These are phyloP conservation scores for Numida meleagris DNA, from an alignment of 2,113 vertebrate genomes.

Conservation along the genomic window DNA sequence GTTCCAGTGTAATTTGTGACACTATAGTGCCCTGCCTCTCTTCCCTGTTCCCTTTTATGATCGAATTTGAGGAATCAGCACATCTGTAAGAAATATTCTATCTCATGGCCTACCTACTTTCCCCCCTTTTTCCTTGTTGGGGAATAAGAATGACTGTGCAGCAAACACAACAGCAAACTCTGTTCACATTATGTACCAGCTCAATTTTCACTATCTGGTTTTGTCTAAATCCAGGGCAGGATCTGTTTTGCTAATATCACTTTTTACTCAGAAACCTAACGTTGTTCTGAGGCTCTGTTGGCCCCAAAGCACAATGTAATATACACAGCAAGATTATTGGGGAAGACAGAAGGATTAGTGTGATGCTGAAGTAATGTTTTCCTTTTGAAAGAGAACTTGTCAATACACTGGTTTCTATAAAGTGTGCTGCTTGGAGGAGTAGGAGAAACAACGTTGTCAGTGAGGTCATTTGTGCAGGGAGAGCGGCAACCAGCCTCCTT, in stretches of 20 bases:
- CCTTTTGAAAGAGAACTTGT: constrained; percentile 11
- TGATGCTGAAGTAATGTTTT: neutral
- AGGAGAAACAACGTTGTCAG: accelerated
- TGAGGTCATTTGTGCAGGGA: neutral
- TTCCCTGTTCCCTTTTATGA: neutral
- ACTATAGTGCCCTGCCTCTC: neutral
- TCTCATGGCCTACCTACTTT: neutral
- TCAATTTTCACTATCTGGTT: neutral
- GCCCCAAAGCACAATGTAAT: constrained; percentile 15
- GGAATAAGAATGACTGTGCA: neutral
- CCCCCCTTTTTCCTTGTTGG: neutral
- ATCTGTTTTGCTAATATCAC: neutral
- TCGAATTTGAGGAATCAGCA: neutral
- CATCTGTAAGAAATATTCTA: neutral
- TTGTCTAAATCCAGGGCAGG: neutral
- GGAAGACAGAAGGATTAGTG: constrained; percentile 1
- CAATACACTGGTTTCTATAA: neutral
- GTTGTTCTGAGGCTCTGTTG: neutral
- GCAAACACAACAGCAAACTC: neutral
- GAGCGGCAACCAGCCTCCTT: neutral
- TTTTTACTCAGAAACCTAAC: neutral
- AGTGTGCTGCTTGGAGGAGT: neutral
- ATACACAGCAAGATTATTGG: neutral
- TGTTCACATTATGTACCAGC: neutral
- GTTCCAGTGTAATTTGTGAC: neutral